Evolutionary conservation across 2,113 vertebrate genomes (phyloP).

Genomic region (Campylorhamphus procurvoides): DNA sequence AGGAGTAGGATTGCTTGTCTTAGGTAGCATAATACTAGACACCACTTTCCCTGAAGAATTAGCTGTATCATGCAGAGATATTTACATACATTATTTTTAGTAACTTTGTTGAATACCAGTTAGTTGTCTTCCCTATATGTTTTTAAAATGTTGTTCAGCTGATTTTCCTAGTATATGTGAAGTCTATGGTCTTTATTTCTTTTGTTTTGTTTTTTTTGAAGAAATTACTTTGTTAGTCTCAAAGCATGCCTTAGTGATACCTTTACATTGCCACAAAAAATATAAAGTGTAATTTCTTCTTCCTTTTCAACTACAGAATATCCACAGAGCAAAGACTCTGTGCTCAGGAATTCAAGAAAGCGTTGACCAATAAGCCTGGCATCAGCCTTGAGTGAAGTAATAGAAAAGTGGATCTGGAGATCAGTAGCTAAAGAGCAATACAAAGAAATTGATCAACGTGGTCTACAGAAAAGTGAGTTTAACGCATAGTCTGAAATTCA

Average conservation of each 20-base stretch:
- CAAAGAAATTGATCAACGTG: not conserved
- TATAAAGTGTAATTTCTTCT: not conserved
- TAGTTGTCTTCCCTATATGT: not conserved
- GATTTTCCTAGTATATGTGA: not conserved
- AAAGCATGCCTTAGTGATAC: not conserved
- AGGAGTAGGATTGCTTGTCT: not conserved
- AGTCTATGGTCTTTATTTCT: not conserved
- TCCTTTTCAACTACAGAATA: not conserved
- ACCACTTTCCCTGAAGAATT: not conserved
- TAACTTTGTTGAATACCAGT: not conserved
- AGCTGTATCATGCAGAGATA: not conserved
- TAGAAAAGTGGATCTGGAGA: not conserved
- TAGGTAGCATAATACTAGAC: not conserved
- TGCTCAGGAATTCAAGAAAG: not conserved
- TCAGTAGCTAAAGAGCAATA: not conserved
- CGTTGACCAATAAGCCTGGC: not conserved
- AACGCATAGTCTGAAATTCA: not conserved
- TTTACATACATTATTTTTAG: not conserved
- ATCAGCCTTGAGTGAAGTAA: not conserved
- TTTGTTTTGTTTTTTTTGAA: not conserved
- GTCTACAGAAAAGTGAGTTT: not conserved
- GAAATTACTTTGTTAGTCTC: not conserved
- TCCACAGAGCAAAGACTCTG: not conserved
- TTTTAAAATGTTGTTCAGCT: not conserved
- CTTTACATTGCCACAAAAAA: not conserved